A percentile compares a stretch with the other conserved stretches of the same genome.
These are phyloP conservation scores for Drosophila willistoni DNA, from an alignment of 1,140 invertebrate genomes.

Conservation along the genomic window DNA sequence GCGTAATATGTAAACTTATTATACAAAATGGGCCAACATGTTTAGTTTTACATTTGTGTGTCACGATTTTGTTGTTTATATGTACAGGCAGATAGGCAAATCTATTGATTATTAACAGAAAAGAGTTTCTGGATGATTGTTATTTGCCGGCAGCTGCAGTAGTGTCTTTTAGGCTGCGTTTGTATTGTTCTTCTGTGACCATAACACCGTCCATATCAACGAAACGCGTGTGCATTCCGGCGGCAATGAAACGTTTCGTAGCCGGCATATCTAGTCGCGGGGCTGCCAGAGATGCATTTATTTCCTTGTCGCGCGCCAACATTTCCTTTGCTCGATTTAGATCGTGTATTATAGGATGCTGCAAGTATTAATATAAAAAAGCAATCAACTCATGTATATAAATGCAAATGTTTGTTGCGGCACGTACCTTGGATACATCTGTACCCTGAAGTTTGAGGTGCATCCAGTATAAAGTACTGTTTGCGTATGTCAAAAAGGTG, in stretches of 20 bases:
- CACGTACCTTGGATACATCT: slow-evolving; percentile 47
- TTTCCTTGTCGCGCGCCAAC: slow-evolving; percentile 54
- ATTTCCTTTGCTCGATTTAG: slow-evolving; percentile 52
- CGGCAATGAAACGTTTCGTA: slow-evolving; percentile 54
- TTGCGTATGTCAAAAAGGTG: slow-evolving; percentile 49
- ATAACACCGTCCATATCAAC: slow-evolving; percentile 55
- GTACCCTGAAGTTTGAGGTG: slow-evolving; percentile 50
- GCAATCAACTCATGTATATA: not conserved
- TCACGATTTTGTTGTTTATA: not conserved
- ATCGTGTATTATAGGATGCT: slow-evolving; percentile 55
- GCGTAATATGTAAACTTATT: not conserved
- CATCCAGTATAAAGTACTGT: slow-evolving; percentile 62
- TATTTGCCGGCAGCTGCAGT: not conserved
- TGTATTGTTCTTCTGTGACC: slow-evolving; percentile 49
- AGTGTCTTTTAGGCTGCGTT: slow-evolving; percentile 19
- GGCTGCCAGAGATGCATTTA: slow-evolving; percentile 34
- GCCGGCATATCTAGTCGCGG: slow-evolving; percentile 51
- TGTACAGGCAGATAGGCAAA: not conserved
- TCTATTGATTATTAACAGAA: too few relatives aligned
- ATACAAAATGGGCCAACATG: not conserved
- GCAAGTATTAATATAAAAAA: too few relatives aligned
- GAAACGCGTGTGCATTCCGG: slow-evolving; percentile 53
- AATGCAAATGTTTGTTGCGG: not conserved
- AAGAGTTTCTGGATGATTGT: not conserved
- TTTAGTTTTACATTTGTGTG: not conserved